Conservation (phyloP, 1,140 invertebrate genomes). For the Aphelenchoides besseyi region DNA sequence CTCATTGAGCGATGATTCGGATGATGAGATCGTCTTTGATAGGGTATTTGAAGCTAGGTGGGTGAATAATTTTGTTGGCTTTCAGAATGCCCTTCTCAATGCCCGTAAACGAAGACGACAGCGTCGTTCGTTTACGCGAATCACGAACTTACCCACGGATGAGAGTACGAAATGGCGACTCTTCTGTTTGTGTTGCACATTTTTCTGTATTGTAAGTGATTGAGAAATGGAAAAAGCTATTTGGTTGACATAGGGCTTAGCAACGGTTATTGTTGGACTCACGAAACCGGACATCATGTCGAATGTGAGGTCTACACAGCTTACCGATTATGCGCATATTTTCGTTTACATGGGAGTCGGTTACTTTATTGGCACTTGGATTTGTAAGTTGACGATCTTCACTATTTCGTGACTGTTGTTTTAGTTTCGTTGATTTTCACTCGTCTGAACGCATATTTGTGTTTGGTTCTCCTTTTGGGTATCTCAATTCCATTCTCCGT, state of each 20-base stretch:
- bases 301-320: neutral
- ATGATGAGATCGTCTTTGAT: constrained; percentile 29
- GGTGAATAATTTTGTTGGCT: neutral
- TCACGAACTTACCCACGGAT: neutral
- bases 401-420: neutral
- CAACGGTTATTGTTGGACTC: neutral
- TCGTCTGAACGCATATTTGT: constrained; percentile 4
- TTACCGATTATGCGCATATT: constrained; percentile 3
- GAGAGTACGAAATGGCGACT: constrained; percentile 12
- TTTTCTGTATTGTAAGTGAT: constrained; percentile 13
- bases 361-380: constrained; percentile 16
- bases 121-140: constrained; percentile 7
- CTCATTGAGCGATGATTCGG: constrained; percentile 23
- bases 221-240: neutral
- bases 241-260: constrained; percentile 4
- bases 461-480: constrained; percentile 11
- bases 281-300: constrained; percentile 14
- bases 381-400: constrained; percentile 12
- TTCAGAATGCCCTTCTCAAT: constrained; percentile 17
- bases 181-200: constrained; percentile 1
- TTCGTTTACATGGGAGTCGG: constrained; percentile 13
- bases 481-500: neutral
- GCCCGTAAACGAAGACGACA: constrained; percentile 11
- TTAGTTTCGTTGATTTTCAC: constrained; percentile 24
- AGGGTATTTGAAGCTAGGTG: constrained; percentile 10